Evolutionary conservation across 2,797 vertebrate genomes (phyloP), one percentile per base, ranked within the genome.

Genomic region (Miichthys miiuy): DNA sequence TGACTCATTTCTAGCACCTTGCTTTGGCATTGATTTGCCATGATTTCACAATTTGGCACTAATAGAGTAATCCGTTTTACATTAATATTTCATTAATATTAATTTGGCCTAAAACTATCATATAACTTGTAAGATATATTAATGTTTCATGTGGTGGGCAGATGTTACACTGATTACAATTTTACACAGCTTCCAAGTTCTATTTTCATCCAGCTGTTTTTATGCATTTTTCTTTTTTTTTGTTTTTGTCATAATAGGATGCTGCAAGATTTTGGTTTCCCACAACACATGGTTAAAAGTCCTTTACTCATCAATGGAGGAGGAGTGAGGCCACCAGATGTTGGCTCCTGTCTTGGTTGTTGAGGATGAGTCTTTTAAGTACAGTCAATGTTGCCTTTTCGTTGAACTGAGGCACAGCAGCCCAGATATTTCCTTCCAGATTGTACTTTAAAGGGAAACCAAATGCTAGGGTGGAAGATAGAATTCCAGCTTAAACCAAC

Each of bases 251-350:
- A 70, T 66, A 73, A 69, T 54, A 57, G 55, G 76, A 81, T 68
- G 74, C 69, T 68, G 76, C 42, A 68, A 81, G 73, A 81, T 67
- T 71, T 21, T 41, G 65, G 81, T 86, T 87, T 82, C 70, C 86
- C 83, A 69, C 80, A 89, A 75, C 77, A 77, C 72, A 88, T 70
- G 79, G 69, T 66, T 75, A 64, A 78, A 83, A 74, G 72, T 74
- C 68, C 23, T 82, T 77, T 84, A 58, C 71, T 84, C 80, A 80
- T 90, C 76, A 75, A 48, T 61, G 54, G 62, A 54, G 66, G 65
- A 62, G 50, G 18, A 55, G 69, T 47, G 68, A 80, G 77, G 71
- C 74, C 75, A 82, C 80, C 87, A 90, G 80, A 93, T 89, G 89
- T 87, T 75, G 58, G 89, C 83, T 76, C 83, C 66, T 67, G 79